Percentiles rank a stretch among this genome's conserved stretches.
Evolutionary conservation across 2,113 vertebrate genomes (phyloP).

Genomic region (Gambusia holbrooki): DNA sequence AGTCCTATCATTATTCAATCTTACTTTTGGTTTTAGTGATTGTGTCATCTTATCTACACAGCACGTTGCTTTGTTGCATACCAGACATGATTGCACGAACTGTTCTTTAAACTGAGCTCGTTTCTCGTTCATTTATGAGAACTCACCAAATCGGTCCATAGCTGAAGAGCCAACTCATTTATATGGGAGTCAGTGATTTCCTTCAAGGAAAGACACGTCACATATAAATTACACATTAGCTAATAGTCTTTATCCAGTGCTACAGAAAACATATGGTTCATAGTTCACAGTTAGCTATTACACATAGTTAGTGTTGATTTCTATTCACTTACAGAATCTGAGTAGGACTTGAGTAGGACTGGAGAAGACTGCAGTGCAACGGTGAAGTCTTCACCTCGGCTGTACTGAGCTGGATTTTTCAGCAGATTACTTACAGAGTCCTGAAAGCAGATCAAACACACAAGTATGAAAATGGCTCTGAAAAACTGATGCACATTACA

Average conservation of each 20-base stretch:
- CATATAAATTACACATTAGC: constrained; percentile 19
- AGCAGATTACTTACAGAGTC: constrained; percentile 66
- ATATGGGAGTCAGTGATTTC: constrained; percentile 13
- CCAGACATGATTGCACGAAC: neutral
- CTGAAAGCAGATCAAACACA: constrained; percentile 36
- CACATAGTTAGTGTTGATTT: neutral
- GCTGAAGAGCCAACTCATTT: constrained; percentile 59
- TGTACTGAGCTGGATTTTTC: constrained; percentile 64
- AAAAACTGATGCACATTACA: neutral
- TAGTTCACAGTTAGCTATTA: neutral
- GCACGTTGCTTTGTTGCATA: neutral
- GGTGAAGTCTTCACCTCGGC: constrained; percentile 77
- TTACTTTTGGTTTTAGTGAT: constrained; percentile 12
- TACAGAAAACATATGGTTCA: neutral
- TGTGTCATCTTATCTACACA: neutral
- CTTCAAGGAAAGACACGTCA: constrained; percentile 39
- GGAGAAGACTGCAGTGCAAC: constrained; percentile 81
- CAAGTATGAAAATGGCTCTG: neutral
- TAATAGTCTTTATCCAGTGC: neutral
- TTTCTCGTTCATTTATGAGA: neutral
- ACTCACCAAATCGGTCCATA: constrained; percentile 75
- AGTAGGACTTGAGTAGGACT: constrained; percentile 38
- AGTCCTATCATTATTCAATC: constrained; percentile 10
- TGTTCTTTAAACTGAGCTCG: neutral
- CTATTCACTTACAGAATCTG: constrained; percentile 58